phyloP scores from a whole-genome alignment of 2,888 invertebrate species.

The Sepioteuthis lessoniana region DNA sequence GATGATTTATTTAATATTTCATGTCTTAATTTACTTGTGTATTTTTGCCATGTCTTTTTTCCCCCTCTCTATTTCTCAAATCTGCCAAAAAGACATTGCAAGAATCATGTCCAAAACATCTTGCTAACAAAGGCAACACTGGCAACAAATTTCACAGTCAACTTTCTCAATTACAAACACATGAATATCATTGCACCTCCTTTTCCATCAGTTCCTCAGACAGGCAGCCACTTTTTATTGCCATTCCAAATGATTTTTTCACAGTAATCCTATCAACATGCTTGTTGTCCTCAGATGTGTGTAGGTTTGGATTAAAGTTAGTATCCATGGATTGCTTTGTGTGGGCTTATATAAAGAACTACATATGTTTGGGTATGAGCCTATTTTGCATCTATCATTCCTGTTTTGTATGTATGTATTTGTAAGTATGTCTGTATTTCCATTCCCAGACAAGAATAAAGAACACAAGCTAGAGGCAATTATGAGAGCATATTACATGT shows the following conservation, averaged over 20 bases:
- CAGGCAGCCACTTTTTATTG: neutral
- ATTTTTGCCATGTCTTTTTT: neutral
- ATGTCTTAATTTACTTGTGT: neutral
- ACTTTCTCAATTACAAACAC: conserved; percentile 23
- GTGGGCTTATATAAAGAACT: neutral
- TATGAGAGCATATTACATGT: neutral
- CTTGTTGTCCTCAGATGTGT: neutral
- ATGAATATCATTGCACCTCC: neutral
- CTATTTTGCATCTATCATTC: too few relatives aligned
- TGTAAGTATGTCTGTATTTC: neutral
- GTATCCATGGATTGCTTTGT: neutral
- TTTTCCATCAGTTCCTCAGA: neutral
- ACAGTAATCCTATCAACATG: conserved; percentile 20
- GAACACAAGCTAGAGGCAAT: neutral
- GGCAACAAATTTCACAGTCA: conserved; percentile 33
- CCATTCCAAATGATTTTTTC: neutral
- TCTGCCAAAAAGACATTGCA: neutral
- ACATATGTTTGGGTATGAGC: neutral
- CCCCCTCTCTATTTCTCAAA: neutral
- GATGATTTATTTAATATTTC: neutral
- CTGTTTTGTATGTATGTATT: neutral
- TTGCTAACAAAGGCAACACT: neutral
- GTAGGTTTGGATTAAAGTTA: neutral
- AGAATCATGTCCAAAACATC: neutral
- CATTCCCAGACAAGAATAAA: neutral